These are phyloP conservation scores for Ceyx melanurus DNA, from an alignment of 2,113 vertebrate genomes.

Conservation along the genomic window DNA sequence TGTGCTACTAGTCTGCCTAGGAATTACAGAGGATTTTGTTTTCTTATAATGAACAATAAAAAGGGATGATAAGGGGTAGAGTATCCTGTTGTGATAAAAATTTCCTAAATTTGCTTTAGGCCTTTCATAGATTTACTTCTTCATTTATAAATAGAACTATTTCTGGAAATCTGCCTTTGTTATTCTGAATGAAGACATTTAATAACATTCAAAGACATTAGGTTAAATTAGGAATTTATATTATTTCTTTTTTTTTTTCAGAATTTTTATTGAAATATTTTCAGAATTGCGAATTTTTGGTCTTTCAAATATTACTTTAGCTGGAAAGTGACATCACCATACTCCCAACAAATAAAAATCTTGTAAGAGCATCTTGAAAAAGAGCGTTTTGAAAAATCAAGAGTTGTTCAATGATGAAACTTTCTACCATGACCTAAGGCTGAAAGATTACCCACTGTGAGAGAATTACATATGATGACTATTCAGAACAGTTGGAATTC, in stretches of 20 bases:
- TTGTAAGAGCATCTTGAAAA: background rate
- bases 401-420: background rate
- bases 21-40: background rate
- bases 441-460: background rate
- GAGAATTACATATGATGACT: background rate
- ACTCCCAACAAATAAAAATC: background rate
- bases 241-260: background rate
- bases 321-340: background rate
- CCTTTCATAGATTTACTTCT: background rate
- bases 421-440: background rate
- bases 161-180: background rate
- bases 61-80: background rate
- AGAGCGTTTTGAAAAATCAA: background rate
- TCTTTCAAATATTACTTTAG: background rate
- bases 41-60: background rate
- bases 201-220: background rate
- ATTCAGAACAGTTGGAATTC: background rate
- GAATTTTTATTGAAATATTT: background rate
- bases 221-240: background rate
- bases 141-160: background rate
- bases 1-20: background rate
- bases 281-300: background rate
- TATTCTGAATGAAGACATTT: background rate
- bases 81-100: background rate
- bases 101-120: background rate